Percentiles rank a stretch among this genome's conserved stretches.
These are phyloP conservation scores for Pipra filicauda DNA, from an alignment of 2,113 vertebrate species.

Conservation along the genomic window DNA sequence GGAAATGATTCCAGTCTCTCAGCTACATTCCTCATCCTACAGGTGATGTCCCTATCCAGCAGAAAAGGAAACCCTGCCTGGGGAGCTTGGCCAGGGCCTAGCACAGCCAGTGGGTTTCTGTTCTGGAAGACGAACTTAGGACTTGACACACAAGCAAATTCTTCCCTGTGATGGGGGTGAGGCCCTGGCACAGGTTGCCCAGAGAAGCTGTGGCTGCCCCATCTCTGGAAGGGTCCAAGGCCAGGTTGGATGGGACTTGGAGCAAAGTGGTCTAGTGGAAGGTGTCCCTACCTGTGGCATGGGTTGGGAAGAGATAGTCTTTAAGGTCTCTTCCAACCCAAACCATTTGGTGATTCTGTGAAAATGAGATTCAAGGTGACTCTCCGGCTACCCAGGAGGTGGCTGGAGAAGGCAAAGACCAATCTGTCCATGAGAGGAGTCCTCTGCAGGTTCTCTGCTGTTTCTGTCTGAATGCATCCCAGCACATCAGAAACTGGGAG, in stretches of 20 bases:
- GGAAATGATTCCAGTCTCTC: not conserved
- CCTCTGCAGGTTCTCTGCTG: not conserved
- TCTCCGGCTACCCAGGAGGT: not conserved
- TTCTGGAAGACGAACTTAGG: not conserved
- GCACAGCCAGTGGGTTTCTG: not conserved
- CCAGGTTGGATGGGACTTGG: not conserved
- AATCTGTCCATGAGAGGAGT: not conserved
- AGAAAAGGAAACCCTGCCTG: not conserved
- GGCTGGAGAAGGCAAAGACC: not conserved
- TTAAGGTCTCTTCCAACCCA: not conserved
- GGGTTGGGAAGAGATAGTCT: not conserved
- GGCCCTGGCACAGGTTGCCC: not conserved
- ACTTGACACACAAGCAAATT: not conserved
- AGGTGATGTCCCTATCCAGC: not conserved
- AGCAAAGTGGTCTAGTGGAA: accelerated
- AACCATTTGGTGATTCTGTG: not conserved
- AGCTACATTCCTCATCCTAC: not conserved
- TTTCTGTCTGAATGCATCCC: not conserved
- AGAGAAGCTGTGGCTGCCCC: not conserved
- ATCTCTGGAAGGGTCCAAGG: not conserved
- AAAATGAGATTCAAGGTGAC: not conserved
- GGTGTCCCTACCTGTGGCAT: not conserved
- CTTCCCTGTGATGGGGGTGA: not conserved
- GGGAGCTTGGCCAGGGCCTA: not conserved
- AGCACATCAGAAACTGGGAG: not conserved